Percentiles rank a stretch among this genome's conserved stretches.
These are phyloP conservation scores for Pavo muticus DNA, from an alignment of 2,113 vertebrate species.

Conservation along the genomic window DNA sequence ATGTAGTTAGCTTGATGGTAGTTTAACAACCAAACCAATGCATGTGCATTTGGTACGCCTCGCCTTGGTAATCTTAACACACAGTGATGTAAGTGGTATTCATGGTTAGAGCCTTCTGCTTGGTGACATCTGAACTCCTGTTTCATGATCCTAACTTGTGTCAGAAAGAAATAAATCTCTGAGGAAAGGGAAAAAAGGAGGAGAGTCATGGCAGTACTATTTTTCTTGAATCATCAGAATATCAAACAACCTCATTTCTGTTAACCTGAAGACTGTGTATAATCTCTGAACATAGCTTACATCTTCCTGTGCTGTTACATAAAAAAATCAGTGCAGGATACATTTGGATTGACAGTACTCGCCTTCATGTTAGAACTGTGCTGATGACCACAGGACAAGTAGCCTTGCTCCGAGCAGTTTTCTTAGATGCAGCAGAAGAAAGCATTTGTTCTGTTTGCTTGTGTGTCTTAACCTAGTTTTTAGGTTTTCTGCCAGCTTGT, in stretches of 20 bases:
- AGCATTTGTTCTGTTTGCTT: slow-evolving; percentile 6
- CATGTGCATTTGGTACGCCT: neutral
- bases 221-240: slow-evolving; percentile 51
- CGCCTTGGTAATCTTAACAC: neutral
- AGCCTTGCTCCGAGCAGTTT: neutral
- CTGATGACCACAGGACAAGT: slow-evolving; percentile 14
- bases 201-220: slow-evolving; percentile 45
- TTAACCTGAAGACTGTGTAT: neutral
- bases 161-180: neutral
- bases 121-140: neutral
- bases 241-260: slow-evolving; percentile 8
- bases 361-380: neutral
- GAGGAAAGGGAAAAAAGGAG: slow-evolving; percentile 15
- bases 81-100: neutral
- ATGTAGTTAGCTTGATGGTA: neutral
- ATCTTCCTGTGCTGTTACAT: neutral
- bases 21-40: neutral
- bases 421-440: neutral
- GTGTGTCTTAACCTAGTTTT: neutral
- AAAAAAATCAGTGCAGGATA: neutral
- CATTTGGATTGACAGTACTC: neutral
- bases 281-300: neutral
- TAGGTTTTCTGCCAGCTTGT: neutral
- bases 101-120: neutral
- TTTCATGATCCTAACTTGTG: neutral